Base-by-base conservation (phyloP, 2,113 vertebrate genomes). In the Cryptotis parvus region DNA sequence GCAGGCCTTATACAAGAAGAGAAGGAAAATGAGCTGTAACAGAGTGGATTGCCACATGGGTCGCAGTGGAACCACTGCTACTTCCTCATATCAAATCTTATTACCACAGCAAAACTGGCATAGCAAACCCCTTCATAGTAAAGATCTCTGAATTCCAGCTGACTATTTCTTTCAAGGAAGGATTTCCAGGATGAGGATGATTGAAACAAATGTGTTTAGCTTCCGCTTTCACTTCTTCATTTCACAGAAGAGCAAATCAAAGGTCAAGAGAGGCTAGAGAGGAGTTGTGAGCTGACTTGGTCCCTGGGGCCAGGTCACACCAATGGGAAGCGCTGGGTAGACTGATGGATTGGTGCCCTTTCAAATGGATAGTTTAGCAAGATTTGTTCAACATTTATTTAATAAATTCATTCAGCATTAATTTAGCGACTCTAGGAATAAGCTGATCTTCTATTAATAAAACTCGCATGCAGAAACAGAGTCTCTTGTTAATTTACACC, bases 401-500 rank as follows among this genome's bases (percentile, higher is more conserved):
- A 63, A 55, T 55, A 55, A 55, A 66, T 90, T 92, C 74, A 11
- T 70, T 92, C 80, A 74, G 75, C 49, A 70, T 63, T 72, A 84
- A 88, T 69, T 87, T 92, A 63, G 73, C 58, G 35, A 91, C 37
- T 84, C 72, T n/a, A 79, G 43, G 16, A 65, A 70, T 92, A 72
- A 92, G 75, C 63, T 55, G 29, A 85, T 78, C 63, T 90, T 73
- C 83, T 72, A 49, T 82, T 82, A 92, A 88, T 89, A 65, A 88
- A 88, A 82, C 2, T 68, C 85, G 45, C 41, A 7, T 35, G 49
- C 73, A 49, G 70, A 87, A 89, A 87, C 39, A 63, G 16, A 78
- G 68, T 75, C 73, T 90, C 74, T 69, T 73, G n/a, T 75, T 92
- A 68, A 75, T 79, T 74, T 75, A 66, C 15, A 74, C 31, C 39